These are phyloP conservation scores for Lypha dubia DNA, from an alignment of 2,888 invertebrate species.

Conservation along the genomic window DNA sequence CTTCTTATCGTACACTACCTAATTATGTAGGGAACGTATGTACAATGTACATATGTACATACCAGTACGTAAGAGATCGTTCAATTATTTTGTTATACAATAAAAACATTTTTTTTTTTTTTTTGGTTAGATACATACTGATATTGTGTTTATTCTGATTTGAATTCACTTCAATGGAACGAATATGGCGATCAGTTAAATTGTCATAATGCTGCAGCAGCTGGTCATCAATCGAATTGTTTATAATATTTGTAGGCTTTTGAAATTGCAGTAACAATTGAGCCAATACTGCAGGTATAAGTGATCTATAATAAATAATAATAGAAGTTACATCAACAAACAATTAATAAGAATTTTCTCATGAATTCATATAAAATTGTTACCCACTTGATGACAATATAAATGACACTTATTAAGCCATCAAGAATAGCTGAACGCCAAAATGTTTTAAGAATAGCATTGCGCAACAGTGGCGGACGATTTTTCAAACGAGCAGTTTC, in stretches of 20 bases:
- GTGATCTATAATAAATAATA: constrained; percentile 79
- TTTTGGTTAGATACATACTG: constrained; percentile 49
- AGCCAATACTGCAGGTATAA: constrained; percentile 82
- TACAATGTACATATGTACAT: background rate
- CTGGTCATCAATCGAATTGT: constrained; percentile 32
- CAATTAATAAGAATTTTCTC: constrained; percentile 34
- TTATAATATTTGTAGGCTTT: constrained; percentile 59
- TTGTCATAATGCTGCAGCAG: constrained; percentile 42
- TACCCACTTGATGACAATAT: constrained; percentile 80
- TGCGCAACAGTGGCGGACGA: constrained; percentile 86
- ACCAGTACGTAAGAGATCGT: background rate
- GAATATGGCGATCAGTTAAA: constrained; percentile 74
- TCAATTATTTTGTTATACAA: constrained; percentile 36
- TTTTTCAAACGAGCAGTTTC: constrained; percentile 85
- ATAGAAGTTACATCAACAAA: constrained; percentile 39
- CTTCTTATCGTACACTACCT: background rate
- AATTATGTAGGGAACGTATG: too few species aligned
- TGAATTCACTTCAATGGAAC: constrained; percentile 72
- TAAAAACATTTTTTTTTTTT: too few species aligned
- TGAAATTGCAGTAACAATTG: constrained; percentile 82
- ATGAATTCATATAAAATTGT: background rate
- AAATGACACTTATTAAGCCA: constrained; percentile 85
- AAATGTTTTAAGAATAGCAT: constrained; percentile 87
- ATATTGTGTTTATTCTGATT: constrained; percentile 52
- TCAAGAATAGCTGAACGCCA: constrained; percentile 88